Evolutionary conservation across 2,888 invertebrate species (phyloP).

Genomic region (Drosophila fulvimacula): DNA sequence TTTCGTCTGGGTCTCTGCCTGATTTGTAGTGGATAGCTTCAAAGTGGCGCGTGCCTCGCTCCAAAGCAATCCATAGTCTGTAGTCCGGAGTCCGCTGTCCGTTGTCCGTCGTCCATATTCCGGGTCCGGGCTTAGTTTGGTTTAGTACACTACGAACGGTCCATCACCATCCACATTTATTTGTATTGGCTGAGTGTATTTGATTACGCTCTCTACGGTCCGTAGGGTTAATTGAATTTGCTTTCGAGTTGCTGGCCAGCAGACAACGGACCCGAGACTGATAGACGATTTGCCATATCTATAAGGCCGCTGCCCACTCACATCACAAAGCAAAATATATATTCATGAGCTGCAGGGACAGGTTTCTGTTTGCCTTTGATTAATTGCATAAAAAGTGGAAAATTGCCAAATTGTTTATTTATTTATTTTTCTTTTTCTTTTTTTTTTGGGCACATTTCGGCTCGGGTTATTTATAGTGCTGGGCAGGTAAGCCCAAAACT

Average conservation of each 20-base stretch:
- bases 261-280: conserved; percentile 16
- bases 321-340: conserved; percentile 22
- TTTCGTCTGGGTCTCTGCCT: conserved; percentile 28
- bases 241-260: conserved; percentile 62
- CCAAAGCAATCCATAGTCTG: conserved; percentile 18
- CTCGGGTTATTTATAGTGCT: conserved; percentile 46
- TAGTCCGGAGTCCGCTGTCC: conserved; percentile 22
- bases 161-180: conserved; percentile 55
- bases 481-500: conserved; percentile 23
- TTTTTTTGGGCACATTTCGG: conserved; percentile 25
- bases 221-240: conserved; percentile 81
- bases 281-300: conserved; percentile 54
- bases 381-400: conserved; percentile 62
- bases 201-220: conserved; percentile 77
- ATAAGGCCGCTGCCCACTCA: conserved; percentile 21
- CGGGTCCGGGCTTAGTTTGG: conserved; percentile 45
- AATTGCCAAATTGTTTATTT: conserved; percentile 50
- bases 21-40: conserved; percentile 57
- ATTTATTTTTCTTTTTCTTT: conserved; percentile 11
- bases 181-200: conserved; percentile 80
- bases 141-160: conserved; percentile 22
- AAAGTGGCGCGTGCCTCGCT: conserved; percentile 62
- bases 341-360: conserved; percentile 37
- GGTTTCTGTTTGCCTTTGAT: conserved; percentile 55
- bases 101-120: conserved; percentile 15